Base-by-base conservation (phyloP, 92 coral and sea anemone species). In the Epizoanthus rinbou region DNA sequence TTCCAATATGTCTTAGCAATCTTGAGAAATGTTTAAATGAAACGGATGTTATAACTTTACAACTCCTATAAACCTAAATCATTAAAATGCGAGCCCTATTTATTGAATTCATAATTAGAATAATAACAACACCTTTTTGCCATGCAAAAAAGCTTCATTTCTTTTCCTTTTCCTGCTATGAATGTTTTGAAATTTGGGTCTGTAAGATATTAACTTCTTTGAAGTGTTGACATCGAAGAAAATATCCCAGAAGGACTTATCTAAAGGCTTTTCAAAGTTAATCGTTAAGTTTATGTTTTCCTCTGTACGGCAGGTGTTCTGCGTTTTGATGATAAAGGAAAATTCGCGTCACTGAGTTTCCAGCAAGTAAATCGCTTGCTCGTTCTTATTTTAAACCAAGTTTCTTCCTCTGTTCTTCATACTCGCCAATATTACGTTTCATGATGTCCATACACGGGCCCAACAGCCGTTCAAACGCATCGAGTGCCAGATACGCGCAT, bases 361-460 rank as follows among this genome's bases (percentile, higher is more conserved):
- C 22, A 41, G 3, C 43, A 62, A 25, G 52, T 41, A 78, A 62
- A 19, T 68, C 0, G 21, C 54, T 50, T 21, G 47, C 43, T 78
- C 62, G 59, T 78, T 21, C 43, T 63, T 87, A 87, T 75, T 87
- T 81, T 57, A 97, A 83, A 33, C 99, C 99, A 23, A 97, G 87
- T 53, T 88, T 91, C 74, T 94, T 97, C 41, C 97, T 86, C 74
- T 94, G 98, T 57, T 87, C 92, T 74, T 97, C 97, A 79, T 97
- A 97, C 47, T 97, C 87, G 22, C 86, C 87, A 17, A 93, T 90
- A 81, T 97, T 97, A 82, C 99, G 89, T 69, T 94, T 97, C 99
- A 97, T 97, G 45, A 97, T 92, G 19, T 97, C 99, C 95, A 89
- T 92, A 64, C 98, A 94, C 0, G 99, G 94, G 8, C 99, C 99